phyloP scores from a whole-genome alignment of 1,140 invertebrate genomes.

The Drosophila tani region DNA sequence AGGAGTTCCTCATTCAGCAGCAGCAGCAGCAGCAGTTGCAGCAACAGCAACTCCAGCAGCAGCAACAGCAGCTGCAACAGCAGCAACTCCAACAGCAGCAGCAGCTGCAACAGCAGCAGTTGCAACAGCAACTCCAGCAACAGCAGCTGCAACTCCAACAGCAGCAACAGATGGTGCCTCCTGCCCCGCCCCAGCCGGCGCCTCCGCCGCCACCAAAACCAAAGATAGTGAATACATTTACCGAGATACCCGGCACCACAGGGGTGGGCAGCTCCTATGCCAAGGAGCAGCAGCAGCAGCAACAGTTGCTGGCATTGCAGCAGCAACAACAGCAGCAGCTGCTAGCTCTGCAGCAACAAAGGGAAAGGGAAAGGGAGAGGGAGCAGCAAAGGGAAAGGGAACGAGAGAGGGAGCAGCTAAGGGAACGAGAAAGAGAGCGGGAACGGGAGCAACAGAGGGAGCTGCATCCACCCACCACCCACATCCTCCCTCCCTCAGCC shows the following conservation, averaged over 20 bases:
- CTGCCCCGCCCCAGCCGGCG: slow-evolving; percentile 59
- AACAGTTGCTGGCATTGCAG: slow-evolving; percentile 67
- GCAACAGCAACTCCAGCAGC: slow-evolving; percentile 4
- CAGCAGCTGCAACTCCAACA: slow-evolving; percentile 25
- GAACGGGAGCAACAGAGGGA: slow-evolving; percentile 61
- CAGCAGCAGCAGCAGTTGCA: slow-evolving; percentile 23
- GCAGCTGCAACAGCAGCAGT: slow-evolving; percentile 11
- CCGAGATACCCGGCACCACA: slow-evolving; percentile 82
- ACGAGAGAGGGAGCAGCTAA: slow-evolving; percentile 46
- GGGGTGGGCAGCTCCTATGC: slow-evolving; percentile 82
- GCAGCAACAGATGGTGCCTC: slow-evolving; percentile 51
- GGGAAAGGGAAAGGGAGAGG: slow-evolving; percentile 24
- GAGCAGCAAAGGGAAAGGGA: slow-evolving; percentile 46
- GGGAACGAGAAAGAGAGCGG: slow-evolving; percentile 35
- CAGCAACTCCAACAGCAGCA: slow-evolving; percentile 15
- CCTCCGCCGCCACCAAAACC: slow-evolving; percentile 77
- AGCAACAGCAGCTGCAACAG: slow-evolving; percentile 34
- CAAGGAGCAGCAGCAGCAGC: slow-evolving; percentile 78
- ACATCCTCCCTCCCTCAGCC: slow-evolving; percentile 79
- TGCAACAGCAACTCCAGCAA: slow-evolving; percentile 24
- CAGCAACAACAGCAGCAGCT: slow-evolving; percentile 76
- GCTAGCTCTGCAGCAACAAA: slow-evolving; percentile 52
- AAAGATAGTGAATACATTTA: slow-evolving; percentile 83
- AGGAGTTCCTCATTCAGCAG: slow-evolving; percentile 64
- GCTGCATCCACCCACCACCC: slow-evolving; percentile 80